Conservation (phyloP, 1,140 invertebrate genomes). For the Drosophila tropicalis region DNA sequence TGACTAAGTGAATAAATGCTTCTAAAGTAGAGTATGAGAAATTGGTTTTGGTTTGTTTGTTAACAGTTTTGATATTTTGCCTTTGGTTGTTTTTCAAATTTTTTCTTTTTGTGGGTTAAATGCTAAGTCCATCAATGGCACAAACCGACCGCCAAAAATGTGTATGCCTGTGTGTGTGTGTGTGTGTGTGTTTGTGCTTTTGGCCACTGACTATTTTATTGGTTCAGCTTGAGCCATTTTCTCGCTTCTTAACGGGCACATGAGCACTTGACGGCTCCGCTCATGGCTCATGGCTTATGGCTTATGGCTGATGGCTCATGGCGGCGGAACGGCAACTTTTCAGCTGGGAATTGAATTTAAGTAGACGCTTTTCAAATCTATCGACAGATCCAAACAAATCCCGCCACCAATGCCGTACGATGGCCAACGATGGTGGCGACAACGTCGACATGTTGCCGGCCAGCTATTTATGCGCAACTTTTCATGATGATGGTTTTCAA, state of each 20-base stretch:
- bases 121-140: slow-evolving; percentile 41
- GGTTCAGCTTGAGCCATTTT: slow-evolving; percentile 10
- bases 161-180: too few species aligned
- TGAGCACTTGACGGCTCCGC: slow-evolving; percentile 33
- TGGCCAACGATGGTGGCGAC: slow-evolving; percentile 28
- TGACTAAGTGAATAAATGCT: too few species aligned
- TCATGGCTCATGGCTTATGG: too few species aligned
- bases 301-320: slow-evolving; percentile 6
- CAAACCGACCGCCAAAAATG: slow-evolving; percentile 25
- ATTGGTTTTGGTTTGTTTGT: neutral
- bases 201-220: slow-evolving; percentile 29
- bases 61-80: neutral
- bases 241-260: slow-evolving; percentile 58
- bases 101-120: slow-evolving; percentile 25
- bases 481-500: slow-evolving; percentile 43
- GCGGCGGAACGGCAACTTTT: neutral
- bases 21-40: neutral
- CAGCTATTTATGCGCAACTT: slow-evolving; percentile 59
- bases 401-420: slow-evolving; percentile 10
- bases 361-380: neutral
- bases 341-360: slow-evolving; percentile 4
- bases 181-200: neutral
- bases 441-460: slow-evolving; percentile 46
- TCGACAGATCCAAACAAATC: slow-evolving; percentile 22
- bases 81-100: neutral